A percentile compares a stretch with the other conserved stretches of the same genome.
These are phyloP conservation scores for Mormyrus proboscirostris DNA, from an alignment of 2,797 vertebrate species.

Conservation along the genomic window DNA sequence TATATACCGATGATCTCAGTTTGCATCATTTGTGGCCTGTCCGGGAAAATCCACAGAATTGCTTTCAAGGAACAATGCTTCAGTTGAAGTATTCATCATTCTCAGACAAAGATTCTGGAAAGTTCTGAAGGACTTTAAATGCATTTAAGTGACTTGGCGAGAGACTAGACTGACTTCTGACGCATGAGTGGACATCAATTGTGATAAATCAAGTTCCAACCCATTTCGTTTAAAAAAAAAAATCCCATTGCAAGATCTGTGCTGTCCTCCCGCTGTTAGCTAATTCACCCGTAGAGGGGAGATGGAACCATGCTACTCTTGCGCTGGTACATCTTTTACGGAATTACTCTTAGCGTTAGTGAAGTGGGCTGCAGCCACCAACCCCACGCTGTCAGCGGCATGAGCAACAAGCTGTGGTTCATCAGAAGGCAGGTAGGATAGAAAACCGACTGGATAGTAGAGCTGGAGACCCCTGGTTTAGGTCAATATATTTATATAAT, in stretches of 20 bases:
- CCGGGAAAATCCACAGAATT: not conserved
- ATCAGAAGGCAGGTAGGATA: not conserved
- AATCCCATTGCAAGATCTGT: not conserved
- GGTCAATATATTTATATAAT: not conserved
- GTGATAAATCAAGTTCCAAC: slow-evolving; percentile 8
- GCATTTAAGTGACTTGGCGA: not conserved
- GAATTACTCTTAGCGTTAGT: not conserved
- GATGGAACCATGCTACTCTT: not conserved
- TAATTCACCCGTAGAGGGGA: not conserved
- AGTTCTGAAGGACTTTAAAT: not conserved
- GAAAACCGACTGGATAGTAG: too few species aligned
- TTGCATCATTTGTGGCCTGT: not conserved
- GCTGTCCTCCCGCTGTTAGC: not conserved
- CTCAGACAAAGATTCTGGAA: not conserved
- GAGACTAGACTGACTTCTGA: not conserved
- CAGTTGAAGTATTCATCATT: not conserved
- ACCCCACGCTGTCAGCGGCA: not conserved
- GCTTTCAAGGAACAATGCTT: not conserved
- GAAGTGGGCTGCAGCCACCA: not conserved
- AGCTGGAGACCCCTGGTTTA: not conserved
- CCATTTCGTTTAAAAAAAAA: not conserved
- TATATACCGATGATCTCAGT: not conserved
- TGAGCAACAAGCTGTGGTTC: not conserved
- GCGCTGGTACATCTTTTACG: not conserved
- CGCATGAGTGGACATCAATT: not conserved